A percentile compares a stretch with the other conserved stretches of the same genome.
Evolutionary conservation across 2,888 invertebrate species (phyloP).

Genomic region (Drosophila borealis): DNA sequence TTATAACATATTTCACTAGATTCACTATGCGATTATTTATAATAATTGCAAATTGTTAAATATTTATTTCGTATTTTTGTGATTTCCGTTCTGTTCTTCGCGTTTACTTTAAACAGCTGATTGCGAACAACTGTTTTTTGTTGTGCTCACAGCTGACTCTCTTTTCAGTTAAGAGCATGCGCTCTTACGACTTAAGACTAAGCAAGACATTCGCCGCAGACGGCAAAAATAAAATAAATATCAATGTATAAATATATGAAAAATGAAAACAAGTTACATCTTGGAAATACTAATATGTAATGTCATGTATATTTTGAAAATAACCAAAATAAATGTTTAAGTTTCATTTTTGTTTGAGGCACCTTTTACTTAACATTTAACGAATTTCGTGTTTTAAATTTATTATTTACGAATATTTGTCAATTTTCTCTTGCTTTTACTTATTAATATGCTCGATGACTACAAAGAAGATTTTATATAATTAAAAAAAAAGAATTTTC

Average conservation of each 20-base stretch:
- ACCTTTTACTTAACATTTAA: neutral
- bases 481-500: neutral
- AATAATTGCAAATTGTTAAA: neutral
- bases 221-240: neutral
- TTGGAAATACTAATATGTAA: neutral
- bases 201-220: neutral
- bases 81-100: neutral
- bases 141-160: slow-evolving; percentile 16
- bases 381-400: neutral
- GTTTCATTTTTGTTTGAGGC: neutral
- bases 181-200: neutral
- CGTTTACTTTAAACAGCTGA: slow-evolving; percentile 53
- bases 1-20: slow-evolving; percentile 36
- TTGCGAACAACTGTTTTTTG: slow-evolving; percentile 19
- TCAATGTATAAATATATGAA: neutral
- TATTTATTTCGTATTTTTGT: neutral
- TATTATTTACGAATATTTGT: neutral
- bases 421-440: too few relatives aligned
- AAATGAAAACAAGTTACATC: neutral
- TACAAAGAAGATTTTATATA: neutral
- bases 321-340: too few relatives aligned
- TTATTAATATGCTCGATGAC: neutral
- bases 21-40: neutral
- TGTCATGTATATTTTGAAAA: neutral
- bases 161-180: slow-evolving; percentile 4